Conservation (phyloP, 2,888 invertebrate species). For the Andricus curvator region DNA sequence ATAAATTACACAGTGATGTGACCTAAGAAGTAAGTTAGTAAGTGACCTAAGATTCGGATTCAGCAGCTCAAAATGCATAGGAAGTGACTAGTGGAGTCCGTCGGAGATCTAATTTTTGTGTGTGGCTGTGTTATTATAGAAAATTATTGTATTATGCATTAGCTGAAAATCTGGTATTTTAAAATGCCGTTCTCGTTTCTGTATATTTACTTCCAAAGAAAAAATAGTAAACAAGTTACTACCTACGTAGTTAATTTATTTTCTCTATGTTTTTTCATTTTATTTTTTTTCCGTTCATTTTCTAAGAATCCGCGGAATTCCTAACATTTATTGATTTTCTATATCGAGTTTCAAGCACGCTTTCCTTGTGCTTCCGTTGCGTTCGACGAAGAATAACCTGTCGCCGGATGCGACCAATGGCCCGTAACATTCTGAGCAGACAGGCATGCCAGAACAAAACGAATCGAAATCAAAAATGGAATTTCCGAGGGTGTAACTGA, state of each 20-base stretch:
- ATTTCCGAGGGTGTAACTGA: slow-evolving; percentile 21
- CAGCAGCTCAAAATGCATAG: no score
- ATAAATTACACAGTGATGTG: no score
- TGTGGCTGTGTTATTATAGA: no score
- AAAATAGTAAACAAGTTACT: no score
- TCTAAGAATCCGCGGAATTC: not conserved
- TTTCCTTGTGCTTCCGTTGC: slow-evolving; percentile 45
- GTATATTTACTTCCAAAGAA: no score
- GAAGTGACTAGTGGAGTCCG: no score
- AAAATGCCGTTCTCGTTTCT: no score
- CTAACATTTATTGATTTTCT: not conserved
- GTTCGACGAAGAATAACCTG: slow-evolving; percentile 52
- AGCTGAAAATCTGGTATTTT: not conserved
- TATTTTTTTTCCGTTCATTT: not conserved
- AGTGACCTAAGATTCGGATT: no score
- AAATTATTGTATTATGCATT: no score
- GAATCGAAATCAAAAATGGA: slow-evolving; percentile 55
- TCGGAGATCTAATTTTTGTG: no score
- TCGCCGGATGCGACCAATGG: slow-evolving; percentile 58
- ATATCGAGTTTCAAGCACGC: slow-evolving; percentile 12
- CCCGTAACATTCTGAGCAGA: slow-evolving; percentile 58
- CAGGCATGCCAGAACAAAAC: slow-evolving; percentile 55
- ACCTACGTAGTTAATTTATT: not conserved
- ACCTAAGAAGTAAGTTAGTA: no score
- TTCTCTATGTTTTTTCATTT: not conserved